A percentile compares a stretch with the other conserved stretches of the same genome.
phyloP scores from a whole-genome alignment of 1,140 invertebrate species.

The Drepana arcuata region DNA sequence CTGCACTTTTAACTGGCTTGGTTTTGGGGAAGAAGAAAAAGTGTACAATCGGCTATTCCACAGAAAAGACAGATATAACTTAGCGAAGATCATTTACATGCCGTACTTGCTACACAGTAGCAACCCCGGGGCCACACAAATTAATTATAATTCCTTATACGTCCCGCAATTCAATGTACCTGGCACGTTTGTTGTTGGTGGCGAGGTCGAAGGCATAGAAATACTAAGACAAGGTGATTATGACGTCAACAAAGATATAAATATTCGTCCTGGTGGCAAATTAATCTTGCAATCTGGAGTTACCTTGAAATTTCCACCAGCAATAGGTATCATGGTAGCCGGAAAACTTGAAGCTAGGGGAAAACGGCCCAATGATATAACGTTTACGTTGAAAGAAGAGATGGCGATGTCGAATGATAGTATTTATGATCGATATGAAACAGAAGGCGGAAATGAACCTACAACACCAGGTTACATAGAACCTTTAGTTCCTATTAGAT shows the following conservation, averaged over 20 bases:
- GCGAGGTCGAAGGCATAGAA: constrained; percentile 91
- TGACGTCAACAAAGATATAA: constrained; percentile 90
- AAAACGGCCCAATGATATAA: constrained; percentile 81
- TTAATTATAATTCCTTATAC: constrained; percentile 79
- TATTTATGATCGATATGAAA: constrained; percentile 73
- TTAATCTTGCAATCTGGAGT: constrained; percentile 90
- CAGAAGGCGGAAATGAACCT: constrained; percentile 70
- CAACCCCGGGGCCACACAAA: constrained; percentile 85
- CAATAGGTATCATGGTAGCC: constrained; percentile 97
- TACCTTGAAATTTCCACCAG: constrained; percentile 87
- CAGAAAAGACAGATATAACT: constrained; percentile 91
- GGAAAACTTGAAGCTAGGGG: constrained; percentile 90
- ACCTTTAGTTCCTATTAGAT: constrained; percentile 77
- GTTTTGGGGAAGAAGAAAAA: constrained; percentile 81
- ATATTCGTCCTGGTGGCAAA: constrained; percentile 89
- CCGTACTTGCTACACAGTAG: constrained; percentile 89
- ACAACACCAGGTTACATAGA: constrained; percentile 72
- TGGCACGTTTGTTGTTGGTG: constrained; percentile 82
- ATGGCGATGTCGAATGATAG: constrained; percentile 76
- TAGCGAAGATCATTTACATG: constrained; percentile 89
- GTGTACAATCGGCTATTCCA: constrained; percentile 90
- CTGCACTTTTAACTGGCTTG: constrained; percentile 95
- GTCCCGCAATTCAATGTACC: constrained; percentile 83
- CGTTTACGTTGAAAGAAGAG: constrained; percentile 84
- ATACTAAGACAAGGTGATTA: constrained; percentile 85